These are phyloP conservation scores for Apis dorsata DNA, from an alignment of 1,140 invertebrate genomes.

Conservation along the genomic window DNA sequence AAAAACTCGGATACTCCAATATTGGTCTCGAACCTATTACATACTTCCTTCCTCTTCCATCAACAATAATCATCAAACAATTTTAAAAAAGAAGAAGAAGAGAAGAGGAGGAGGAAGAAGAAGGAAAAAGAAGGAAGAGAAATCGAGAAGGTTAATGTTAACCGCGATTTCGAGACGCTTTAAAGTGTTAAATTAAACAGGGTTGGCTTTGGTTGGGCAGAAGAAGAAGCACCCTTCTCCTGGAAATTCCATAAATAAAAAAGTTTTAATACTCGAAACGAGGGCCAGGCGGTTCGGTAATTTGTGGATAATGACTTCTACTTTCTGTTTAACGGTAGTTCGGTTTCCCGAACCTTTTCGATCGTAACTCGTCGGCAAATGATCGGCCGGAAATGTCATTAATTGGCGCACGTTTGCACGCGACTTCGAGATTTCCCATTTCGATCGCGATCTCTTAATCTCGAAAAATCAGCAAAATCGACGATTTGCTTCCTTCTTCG, in stretches of 20 bases:
- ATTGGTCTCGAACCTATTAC: too few relatives aligned
- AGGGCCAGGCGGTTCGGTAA: conserved; percentile 38
- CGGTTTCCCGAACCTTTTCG: conserved; percentile 18
- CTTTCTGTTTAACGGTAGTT: conserved; percentile 49
- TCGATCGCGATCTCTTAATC: background rate
- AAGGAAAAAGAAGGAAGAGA: background rate
- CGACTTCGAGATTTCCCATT: too few relatives aligned
- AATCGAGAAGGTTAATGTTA: too few relatives aligned
- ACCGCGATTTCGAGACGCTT: background rate
- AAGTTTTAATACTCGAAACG: conserved; percentile 52
- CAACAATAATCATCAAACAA: too few relatives aligned
- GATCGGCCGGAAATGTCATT: conserved; percentile 27
- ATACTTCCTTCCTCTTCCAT: too few relatives aligned
- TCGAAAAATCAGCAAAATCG: background rate
- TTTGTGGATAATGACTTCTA: conserved; percentile 54
- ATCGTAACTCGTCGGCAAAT: conserved; percentile 25
- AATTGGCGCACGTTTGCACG: conserved; percentile 26
- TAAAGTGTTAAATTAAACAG: conserved; percentile 52
- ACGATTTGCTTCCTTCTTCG: background rate
- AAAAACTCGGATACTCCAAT: too few relatives aligned
- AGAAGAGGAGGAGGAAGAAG: background rate
- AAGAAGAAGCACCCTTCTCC: background rate
- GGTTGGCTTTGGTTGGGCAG: background rate
- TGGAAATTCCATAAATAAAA: conserved; percentile 50
- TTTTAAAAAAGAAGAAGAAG: background rate